Evolutionary conservation across 1,140 invertebrate species (phyloP), one percentile per base, ranked within the genome.

Genomic region (Chrysomallon squamiferum): DNA sequence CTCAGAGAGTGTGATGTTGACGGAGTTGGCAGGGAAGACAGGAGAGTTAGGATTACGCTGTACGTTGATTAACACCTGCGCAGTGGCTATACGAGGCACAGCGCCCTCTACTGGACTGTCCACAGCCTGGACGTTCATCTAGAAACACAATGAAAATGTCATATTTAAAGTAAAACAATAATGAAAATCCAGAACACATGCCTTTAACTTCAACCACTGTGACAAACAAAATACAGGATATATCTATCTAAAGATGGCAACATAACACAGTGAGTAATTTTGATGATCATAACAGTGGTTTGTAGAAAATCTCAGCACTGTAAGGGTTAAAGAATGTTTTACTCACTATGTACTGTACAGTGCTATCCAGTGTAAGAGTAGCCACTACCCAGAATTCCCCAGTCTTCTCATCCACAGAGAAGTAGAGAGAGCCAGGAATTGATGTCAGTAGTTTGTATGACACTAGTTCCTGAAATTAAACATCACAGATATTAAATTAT

Each of bases 11-110:
- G 61, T 62, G 13, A 75, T 62, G 27, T 59, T 62, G 62, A 73
- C 72, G 4, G 13, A 11, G 13, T 61, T 57, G 6, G 56, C 30
- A 15, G 50, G 38, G 52, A 77, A 80, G 13, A 59, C 29, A 11
- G 76, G 78, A 7, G 69, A 49, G 58, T 76, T 70, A 7, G 68
- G 58, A 62, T 80, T 80, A 11, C 78, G 64, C 9, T 30, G 59
- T 9, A 80, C 72, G 63, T 65, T 71, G 33, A 80, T 66, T 15
- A 59, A 63, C 0, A 77, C 75, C 2, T 25, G 52, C 18, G 73
- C 66, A 1, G 71, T 71, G 13, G 62, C 65, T 35, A 41, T 60
- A 13, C 65, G 63, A 3, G 66, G 47, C 18, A 67, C 43, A 15
- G 66, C 56, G 11, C 45, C 59, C 41, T 59, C 27, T 13, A 30